These are phyloP conservation scores for Acleris sparsana DNA, from an alignment of 2,888 invertebrate species.

Conservation along the genomic window DNA sequence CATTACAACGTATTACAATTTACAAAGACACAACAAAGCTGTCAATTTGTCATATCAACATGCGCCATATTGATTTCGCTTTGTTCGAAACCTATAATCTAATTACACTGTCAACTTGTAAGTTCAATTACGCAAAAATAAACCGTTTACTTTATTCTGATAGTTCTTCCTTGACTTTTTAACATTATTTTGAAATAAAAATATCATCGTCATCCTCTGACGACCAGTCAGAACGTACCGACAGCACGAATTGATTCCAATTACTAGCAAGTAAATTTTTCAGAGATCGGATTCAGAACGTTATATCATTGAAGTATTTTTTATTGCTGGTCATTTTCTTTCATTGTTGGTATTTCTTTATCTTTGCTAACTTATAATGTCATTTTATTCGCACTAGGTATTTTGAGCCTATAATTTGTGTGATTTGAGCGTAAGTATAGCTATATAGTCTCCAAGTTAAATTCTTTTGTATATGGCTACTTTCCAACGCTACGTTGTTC, in stretches of 20 bases:
- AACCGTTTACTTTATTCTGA: not conserved
- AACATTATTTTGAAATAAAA: not conserved
- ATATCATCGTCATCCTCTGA: not conserved
- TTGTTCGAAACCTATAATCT: conserved; percentile 32
- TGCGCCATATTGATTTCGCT: conserved; percentile 72
- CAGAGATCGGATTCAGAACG: conserved; percentile 23
- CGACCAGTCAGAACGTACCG: not conserved
- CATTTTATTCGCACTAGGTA: not conserved
- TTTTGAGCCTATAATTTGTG: too few relatives aligned
- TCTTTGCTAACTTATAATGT: too few relatives aligned
- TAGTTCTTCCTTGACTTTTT: not conserved
- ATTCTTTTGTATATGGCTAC: too few relatives aligned
- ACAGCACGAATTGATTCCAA: conserved; percentile 2
- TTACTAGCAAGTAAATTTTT: conserved; percentile 10
- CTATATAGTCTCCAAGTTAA: too few relatives aligned
- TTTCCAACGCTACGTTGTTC: not conserved
- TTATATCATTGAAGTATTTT: conserved; percentile 3
- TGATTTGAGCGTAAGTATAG: too few relatives aligned
- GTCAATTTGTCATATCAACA: conserved; percentile 78
- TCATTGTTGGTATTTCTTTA: not conserved
- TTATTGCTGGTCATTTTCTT: conserved; percentile 1
- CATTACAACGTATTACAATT: conserved; percentile 65
- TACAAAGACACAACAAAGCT: conserved; percentile 74
- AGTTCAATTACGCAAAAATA: not conserved
- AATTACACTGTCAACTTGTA: not conserved